Base-by-base conservation (phyloP, 2,888 invertebrate species). In the Drosophila infuscata region DNA sequence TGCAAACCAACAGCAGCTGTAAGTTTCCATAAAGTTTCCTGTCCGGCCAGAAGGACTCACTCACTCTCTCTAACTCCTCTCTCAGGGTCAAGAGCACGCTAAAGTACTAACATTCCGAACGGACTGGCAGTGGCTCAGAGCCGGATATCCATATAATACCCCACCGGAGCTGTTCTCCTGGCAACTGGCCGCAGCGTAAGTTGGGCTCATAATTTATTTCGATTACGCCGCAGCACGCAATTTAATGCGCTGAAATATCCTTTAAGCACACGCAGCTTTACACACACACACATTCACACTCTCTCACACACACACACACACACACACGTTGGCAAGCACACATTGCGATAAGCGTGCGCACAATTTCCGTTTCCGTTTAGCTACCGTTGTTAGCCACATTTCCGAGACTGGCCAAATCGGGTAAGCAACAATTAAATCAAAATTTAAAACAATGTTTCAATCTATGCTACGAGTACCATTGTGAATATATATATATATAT, bases 141-240 rank as follows among this genome's bases (percentile, higher is more conserved):
- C 83, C 77, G 81, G 81, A 81, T 81, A 81, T 82, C 76, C 79
- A 76, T 68, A 72, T 68, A 69, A 70, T 62, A 56, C 67, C 67
- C 58, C 74, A 38, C 61, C 67, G 70, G 62, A 78, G 65, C 61
- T 65, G 51, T 49, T 67, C 58, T 25, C 20, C 20, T 62, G 65
- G 58, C 64, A 64, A 69, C 76, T 70, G 73, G 61, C 72, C 86
- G 67, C 79, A 54, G 57, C 76, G 81, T 82, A 88, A 83, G 81
- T 84, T 86, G 76, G 78, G 88, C 88, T 83, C 87, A 87, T 89
- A 87, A 87, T 89, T 87, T 87, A 87, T 87, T 87, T 89, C 84
- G 90, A 89, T 87, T 89, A 88, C 85, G 79, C 83, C 76, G 80
- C 76, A 77, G 83, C 87, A 87, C 90, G 87, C 87, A 89, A 87